Conservation (phyloP, 1,140 invertebrate species). For the Sarcophaga peregrina region DNA sequence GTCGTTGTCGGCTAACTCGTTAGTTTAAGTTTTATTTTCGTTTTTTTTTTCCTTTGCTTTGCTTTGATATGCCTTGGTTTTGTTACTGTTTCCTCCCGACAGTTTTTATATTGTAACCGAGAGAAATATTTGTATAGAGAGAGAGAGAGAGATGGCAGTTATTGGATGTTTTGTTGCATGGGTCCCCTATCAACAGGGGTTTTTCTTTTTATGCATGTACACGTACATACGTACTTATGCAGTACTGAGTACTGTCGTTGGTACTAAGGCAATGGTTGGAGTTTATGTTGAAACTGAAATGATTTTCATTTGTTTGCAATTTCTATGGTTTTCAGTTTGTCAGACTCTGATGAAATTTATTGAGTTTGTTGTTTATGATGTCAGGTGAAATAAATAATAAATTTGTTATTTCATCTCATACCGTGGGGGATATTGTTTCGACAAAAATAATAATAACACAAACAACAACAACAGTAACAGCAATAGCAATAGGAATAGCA, state of each 20-base stretch:
- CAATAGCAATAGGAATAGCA: not conserved
- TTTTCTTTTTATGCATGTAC: not conserved
- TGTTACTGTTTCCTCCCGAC: too few species aligned
- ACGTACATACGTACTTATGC: too few species aligned
- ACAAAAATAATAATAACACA: not conserved
- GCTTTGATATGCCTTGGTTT: too few species aligned
- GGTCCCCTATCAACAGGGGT: constrained; percentile 32
- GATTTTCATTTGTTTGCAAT: constrained; percentile 6
- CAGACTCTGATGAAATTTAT: constrained; percentile 57
- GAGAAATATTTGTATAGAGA: too few species aligned
- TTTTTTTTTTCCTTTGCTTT: not conserved
- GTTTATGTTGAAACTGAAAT: constrained; percentile 4
- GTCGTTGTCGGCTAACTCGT: constrained; percentile 6
- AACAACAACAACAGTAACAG: constrained; percentile 3
- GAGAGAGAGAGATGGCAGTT: too few species aligned
- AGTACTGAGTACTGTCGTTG: too few species aligned
- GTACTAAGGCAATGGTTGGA: not conserved
- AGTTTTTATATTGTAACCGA: too few species aligned
- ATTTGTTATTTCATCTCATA: constrained; percentile 60
- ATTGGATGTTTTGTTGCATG: constrained; percentile 13
- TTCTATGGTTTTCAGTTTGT: constrained; percentile 11
- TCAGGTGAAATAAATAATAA: constrained; percentile 67
- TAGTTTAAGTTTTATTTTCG: not conserved
- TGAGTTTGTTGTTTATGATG: constrained; percentile 62
- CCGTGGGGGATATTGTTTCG: constrained; percentile 19